These are phyloP conservation scores for Andrena praecox DNA, from an alignment of 2,888 invertebrate species.

Conservation along the genomic window DNA sequence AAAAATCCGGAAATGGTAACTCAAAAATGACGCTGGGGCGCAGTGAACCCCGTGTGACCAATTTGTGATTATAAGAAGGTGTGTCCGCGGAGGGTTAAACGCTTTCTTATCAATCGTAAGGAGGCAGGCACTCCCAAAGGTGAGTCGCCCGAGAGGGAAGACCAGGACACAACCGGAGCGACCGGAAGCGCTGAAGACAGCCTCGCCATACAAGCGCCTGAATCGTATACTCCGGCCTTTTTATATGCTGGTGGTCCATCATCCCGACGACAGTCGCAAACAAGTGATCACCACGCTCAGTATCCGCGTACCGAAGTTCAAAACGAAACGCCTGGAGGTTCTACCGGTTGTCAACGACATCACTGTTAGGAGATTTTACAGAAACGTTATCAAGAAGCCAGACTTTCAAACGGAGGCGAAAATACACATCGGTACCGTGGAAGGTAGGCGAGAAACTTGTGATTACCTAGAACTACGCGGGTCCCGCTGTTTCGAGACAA, in stretches of 20 bases:
- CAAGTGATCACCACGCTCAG: constrained; percentile 85
- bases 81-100: too few species aligned
- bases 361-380: constrained; percentile 71
- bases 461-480: too few species aligned
- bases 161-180: constrained; percentile 27
- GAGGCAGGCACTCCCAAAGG: constrained; percentile 24
- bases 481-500: too few species aligned
- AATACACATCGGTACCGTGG: constrained; percentile 77
- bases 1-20: too few species aligned
- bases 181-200: constrained; percentile 88
- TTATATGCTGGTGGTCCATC: constrained; percentile 86
- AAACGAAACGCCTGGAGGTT: constrained; percentile 63
- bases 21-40: too few species aligned
- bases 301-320: constrained; percentile 81
- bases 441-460: constrained; percentile 78
- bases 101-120: constrained; percentile 21
- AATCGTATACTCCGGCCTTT: constrained; percentile 88
- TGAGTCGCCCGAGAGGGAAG: neutral
- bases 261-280: constrained; percentile 84
- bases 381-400: constrained; percentile 68
- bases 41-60: too few species aligned
- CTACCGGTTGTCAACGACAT: constrained; percentile 54
- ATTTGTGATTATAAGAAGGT: too few species aligned
- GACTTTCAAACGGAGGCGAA: constrained; percentile 63
- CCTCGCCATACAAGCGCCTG: constrained; percentile 87